phyloP scores from a whole-genome alignment of 2,797 vertebrate genomes.

The Graptemys geographica region DNA sequence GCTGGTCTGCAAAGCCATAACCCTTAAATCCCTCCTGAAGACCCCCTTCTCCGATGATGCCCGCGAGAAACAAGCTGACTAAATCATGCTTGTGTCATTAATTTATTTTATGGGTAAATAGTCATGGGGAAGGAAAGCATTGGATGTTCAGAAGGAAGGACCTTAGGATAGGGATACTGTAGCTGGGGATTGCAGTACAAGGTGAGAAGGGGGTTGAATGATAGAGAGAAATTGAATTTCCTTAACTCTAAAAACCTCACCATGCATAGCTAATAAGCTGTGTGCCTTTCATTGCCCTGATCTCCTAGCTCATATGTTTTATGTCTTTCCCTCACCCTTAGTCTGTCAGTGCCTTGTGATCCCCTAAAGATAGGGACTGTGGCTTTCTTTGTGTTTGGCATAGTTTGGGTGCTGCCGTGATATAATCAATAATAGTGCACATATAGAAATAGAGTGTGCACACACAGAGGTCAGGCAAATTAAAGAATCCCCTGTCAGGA shows the following conservation, averaged over 20 bases:
- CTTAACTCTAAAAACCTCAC: background rate
- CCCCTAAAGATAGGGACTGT: background rate
- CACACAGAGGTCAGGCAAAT: background rate
- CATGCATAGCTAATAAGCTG: background rate
- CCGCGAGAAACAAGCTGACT: conserved; percentile 27
- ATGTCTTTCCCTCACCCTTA: background rate
- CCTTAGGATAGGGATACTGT: background rate
- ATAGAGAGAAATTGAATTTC: background rate
- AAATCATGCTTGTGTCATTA: background rate
- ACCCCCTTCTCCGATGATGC: background rate
- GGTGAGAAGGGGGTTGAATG: background rate
- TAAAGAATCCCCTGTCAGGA: background rate
- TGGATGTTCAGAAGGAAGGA: background rate
- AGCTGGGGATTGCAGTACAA: background rate
- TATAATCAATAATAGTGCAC: background rate
- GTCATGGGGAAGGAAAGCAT: background rate
- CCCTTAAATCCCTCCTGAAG: conserved; percentile 45
- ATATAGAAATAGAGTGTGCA: background rate
- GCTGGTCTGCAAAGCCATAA: background rate
- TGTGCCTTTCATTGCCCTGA: background rate
- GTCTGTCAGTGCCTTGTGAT: background rate
- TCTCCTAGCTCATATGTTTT: background rate
- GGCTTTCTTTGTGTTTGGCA: background rate
- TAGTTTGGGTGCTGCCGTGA: background rate
- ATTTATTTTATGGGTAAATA: background rate